These are phyloP conservation scores for Triplophysa tibetana DNA, from an alignment of 2,113 vertebrate species.

Conservation along the genomic window DNA sequence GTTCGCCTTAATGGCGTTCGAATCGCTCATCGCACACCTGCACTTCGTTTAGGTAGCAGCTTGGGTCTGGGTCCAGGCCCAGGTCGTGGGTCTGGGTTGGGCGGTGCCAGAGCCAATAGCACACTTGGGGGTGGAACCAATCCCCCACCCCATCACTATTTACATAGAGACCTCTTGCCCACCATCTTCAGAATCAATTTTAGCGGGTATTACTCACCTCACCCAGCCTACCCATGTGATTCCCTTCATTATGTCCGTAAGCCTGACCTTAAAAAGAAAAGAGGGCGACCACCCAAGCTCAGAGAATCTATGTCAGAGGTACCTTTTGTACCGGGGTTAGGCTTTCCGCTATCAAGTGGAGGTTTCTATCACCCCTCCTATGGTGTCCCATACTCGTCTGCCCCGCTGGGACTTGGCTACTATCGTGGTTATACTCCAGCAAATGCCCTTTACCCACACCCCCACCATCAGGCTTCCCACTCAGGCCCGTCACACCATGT, in stretches of 20 bases:
- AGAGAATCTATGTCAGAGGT: conserved; percentile 95
- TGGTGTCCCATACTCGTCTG: conserved; percentile 92
- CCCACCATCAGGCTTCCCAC: conserved; percentile 76
- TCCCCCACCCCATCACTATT: conserved; percentile 87
- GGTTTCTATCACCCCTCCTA: conserved; percentile 96
- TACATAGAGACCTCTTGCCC: conserved; percentile 90
- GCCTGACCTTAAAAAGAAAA: conserved; percentile 92
- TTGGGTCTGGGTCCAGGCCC: conserved; percentile 63
- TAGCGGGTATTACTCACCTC: conserved; percentile 91
- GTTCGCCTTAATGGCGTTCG: conserved; percentile 87
- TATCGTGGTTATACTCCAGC: conserved; percentile 92
- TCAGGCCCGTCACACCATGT: conserved; percentile 83
- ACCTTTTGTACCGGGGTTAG: conserved; percentile 93
- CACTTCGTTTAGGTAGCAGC: conserved; percentile 67
- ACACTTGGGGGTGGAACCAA: conserved; percentile 67
- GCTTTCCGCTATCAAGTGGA: conserved; percentile 85
- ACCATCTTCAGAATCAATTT: conserved; percentile 93
- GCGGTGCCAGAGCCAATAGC: conserved; percentile 58
- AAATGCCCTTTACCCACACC: conserved; percentile 87
- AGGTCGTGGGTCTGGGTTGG: conserved; percentile 59
- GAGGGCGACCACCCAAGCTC: conserved; percentile 93
- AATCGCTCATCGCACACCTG: conserved; percentile 90
- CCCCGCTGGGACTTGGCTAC: conserved; percentile 91
- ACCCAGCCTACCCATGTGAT: conserved; percentile 85
- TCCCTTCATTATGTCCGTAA: conserved; percentile 93